Evolutionary conservation across 2,888 invertebrate genomes (phyloP).

Genomic region (Conchocele bisecta): DNA sequence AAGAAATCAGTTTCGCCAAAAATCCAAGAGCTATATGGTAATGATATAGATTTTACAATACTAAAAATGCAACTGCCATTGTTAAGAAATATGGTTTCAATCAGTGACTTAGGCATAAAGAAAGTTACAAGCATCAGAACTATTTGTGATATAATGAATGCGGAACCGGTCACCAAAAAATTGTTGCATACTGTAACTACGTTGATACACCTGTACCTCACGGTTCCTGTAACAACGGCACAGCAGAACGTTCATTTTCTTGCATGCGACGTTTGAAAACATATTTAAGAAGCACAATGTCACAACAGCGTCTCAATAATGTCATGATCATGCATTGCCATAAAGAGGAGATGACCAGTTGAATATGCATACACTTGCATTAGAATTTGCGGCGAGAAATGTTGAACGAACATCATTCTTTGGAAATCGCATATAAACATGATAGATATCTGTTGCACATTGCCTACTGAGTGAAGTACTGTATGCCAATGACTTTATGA

Average conservation of each 20-base stretch:
- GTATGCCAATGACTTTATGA: too few species aligned
- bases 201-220: constrained; percentile 20
- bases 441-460: too few species aligned
- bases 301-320: constrained; percentile 15
- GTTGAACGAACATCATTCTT: constrained; percentile 1
- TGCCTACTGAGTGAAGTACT: too few species aligned
- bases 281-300: constrained; percentile 33
- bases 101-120: constrained; percentile 1
- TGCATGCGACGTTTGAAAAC: constrained; percentile 31
- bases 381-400: constrained; percentile 10
- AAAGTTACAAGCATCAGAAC: constrained; percentile 20
- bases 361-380: not conserved
- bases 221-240: constrained; percentile 24
- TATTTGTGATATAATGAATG: constrained; percentile 5
- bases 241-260: constrained; percentile 16
- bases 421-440: too few species aligned
- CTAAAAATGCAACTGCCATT: constrained; percentile 8
- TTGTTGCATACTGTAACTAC: constrained; percentile 9
- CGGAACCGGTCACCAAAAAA: constrained; percentile 3
- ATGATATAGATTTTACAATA: constrained; percentile 14
- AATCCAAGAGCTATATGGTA: constrained; percentile 14
- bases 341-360: constrained; percentile 12
- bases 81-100: constrained; percentile 14
- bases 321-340: constrained; percentile 9
- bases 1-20: constrained; percentile 2